These are phyloP conservation scores for Dastarcus helophoroides DNA, from an alignment of 2,888 invertebrate genomes.

Conservation along the genomic window DNA sequence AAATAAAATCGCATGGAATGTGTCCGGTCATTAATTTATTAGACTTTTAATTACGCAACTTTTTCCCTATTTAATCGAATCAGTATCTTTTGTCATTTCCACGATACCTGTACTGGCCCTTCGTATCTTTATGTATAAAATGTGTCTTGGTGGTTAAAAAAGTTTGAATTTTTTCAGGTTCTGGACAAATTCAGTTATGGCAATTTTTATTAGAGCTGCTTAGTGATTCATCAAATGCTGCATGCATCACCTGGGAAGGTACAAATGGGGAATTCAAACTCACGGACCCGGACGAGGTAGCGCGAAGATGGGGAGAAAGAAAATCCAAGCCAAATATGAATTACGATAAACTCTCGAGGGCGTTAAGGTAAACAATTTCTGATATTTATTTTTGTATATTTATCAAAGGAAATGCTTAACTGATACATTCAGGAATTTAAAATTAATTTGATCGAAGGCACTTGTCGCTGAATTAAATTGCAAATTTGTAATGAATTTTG, in stretches of 20 bases:
- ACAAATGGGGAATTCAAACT: constrained; percentile 98
- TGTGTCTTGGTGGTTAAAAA: no score
- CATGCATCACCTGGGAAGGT: constrained; percentile 98
- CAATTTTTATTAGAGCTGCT: constrained; percentile 95
- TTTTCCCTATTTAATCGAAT: no score
- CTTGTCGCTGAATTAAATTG: no score
- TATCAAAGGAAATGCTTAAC: not conserved
- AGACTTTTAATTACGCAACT: no score
- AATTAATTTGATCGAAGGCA: no score
- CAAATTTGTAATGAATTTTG: no score
- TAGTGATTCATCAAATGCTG: constrained; percentile 89
- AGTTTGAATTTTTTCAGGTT: constrained; percentile 51
- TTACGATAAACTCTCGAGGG: constrained; percentile 96
- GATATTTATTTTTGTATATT: not conserved
- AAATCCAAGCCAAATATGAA: constrained; percentile 99
- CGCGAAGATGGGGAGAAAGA: constrained; percentile 95
- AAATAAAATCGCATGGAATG: no score
- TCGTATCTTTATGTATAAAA: no score
- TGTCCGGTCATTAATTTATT: no score
- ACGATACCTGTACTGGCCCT: no score
- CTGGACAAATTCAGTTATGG: constrained; percentile 98
- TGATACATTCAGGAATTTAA: no score
- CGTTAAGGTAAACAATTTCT: constrained; percentile 67
- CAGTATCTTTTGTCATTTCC: no score
- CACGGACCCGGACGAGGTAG: constrained; percentile 97